A percentile compares a stretch with the other conserved stretches of the same genome.
phyloP scores from a whole-genome alignment of 2,113 vertebrate genomes.

The Stegostoma tigrinum region DNA sequence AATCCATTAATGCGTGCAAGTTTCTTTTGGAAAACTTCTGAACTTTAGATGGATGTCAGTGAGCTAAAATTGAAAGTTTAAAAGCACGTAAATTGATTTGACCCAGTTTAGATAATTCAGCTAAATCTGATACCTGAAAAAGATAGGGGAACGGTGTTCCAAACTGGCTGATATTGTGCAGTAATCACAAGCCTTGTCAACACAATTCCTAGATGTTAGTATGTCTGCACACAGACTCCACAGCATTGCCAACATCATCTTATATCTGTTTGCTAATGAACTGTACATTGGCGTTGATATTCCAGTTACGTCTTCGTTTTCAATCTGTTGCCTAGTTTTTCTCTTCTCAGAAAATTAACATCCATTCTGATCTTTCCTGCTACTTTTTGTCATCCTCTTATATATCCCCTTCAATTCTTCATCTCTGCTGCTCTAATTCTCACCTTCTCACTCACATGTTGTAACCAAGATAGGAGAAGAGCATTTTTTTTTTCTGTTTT shows the following conservation, averaged over 20 bases:
- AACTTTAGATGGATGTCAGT: background rate
- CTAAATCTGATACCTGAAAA: too few species aligned
- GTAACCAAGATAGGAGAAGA: too few species aligned
- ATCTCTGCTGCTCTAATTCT: too few species aligned
- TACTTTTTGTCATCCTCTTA: too few species aligned
- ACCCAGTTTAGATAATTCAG: background rate
- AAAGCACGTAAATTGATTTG: background rate
- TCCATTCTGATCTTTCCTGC: background rate
- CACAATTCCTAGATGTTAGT: background rate
- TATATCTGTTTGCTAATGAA: background rate
- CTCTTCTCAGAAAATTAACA: too few species aligned
- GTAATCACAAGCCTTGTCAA: too few species aligned
- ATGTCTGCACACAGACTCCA: background rate
- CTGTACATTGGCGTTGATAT: background rate
- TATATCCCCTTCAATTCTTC: too few species aligned
- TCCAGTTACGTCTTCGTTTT: background rate
- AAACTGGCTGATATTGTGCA: too few species aligned
- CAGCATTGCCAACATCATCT: background rate
- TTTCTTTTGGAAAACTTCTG: background rate
- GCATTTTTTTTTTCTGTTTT: too few species aligned
- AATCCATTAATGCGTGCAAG: background rate
- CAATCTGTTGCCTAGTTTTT: background rate
- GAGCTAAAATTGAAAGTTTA: background rate
- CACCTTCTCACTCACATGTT: too few species aligned
- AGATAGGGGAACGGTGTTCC: too few species aligned